These are phyloP conservation scores for Cariama cristata DNA, from an alignment of 2,113 vertebrate species.

Conservation along the genomic window DNA sequence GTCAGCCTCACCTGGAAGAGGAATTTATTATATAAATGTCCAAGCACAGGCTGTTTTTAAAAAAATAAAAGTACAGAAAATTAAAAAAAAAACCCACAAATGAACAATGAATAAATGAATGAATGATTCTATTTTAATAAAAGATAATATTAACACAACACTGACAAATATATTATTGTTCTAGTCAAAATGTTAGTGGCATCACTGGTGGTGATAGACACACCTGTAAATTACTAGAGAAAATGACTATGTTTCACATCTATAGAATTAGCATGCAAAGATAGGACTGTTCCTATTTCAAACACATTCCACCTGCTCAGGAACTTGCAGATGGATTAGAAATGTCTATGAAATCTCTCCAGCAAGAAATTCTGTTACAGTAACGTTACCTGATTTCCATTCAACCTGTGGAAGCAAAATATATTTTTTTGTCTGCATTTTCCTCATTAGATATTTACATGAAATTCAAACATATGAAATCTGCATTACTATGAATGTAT, in stretches of 20 bases:
- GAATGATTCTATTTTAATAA: background rate
- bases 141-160: background rate
- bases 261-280: background rate
- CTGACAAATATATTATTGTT: background rate
- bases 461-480: background rate
- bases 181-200: background rate
- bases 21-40: background rate
- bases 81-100: background rate
- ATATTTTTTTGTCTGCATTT: background rate
- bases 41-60: background rate
- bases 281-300: background rate
- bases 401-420: background rate
- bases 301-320: background rate
- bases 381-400: background rate
- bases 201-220: background rate
- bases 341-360: background rate
- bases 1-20: background rate
- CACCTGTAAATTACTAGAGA: background rate
- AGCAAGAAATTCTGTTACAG: background rate
- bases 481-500: slow-evolving; percentile 8
- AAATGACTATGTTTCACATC: background rate
- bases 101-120: background rate
- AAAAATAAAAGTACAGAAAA: background rate
- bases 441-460: slow-evolving; percentile 13
- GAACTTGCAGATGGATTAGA: background rate